phyloP scores from a whole-genome alignment of 2,888 invertebrate genomes.

The Hoplodrina blanda region DNA sequence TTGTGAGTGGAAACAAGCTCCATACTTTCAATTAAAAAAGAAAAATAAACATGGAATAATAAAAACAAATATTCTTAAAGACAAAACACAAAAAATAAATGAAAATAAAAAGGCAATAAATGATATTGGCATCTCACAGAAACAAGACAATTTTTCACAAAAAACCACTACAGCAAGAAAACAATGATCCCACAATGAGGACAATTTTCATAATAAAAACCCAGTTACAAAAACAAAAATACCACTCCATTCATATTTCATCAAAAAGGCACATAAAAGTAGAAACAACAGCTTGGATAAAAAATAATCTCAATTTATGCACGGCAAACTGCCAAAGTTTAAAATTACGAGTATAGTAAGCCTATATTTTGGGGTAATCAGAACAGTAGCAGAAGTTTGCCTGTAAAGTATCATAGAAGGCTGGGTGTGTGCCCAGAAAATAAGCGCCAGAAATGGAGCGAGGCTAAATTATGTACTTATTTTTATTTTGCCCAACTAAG shows the following conservation, averaged over 20 bases:
- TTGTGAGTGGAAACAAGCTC: no score
- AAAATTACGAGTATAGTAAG: conserved; percentile 66
- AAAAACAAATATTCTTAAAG: no score
- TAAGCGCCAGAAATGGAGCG: conserved; percentile 45
- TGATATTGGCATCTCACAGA: no score
- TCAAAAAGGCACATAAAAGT: conserved; percentile 62
- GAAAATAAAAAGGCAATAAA: no score
- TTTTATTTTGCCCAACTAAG: conserved; percentile 41
- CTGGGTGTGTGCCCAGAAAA: conserved; percentile 58
- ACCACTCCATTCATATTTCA: conserved; percentile 58
- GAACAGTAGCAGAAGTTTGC: conserved; percentile 61
- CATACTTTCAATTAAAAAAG: no score
- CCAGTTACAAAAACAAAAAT: conserved; percentile 43
- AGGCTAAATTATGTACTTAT: conserved; percentile 44
- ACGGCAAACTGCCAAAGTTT: conserved; percentile 66
- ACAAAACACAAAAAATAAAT: no score
- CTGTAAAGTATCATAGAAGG: conserved; percentile 64
- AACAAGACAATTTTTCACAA: no score
- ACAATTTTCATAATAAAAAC: conserved; percentile 29
- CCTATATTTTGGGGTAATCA: conserved; percentile 68
- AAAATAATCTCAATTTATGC: conserved; percentile 68
- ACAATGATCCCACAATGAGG: no score
- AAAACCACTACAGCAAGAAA: no score
- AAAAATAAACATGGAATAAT: no score
- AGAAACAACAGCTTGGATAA: conserved; percentile 66